Percentiles rank a stretch among this genome's conserved stretches.
Conservation (phyloP, 2,113 vertebrate genomes). For the Todiramphus chloris region DNA sequence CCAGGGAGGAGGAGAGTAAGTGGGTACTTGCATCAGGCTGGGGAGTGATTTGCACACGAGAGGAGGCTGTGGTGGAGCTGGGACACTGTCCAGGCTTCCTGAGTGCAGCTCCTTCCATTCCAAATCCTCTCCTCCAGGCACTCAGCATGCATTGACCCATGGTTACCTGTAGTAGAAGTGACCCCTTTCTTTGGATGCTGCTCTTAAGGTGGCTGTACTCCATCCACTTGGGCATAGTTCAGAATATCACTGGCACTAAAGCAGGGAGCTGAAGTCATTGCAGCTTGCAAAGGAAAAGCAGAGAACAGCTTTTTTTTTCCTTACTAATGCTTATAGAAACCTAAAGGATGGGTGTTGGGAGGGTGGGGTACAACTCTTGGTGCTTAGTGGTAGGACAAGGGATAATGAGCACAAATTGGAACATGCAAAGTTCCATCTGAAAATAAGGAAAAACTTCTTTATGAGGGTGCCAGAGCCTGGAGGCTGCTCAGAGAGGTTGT, state of each 20-base stretch:
- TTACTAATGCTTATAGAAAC: neutral
- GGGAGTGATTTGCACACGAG: neutral
- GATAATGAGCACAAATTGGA: no score
- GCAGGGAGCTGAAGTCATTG: neutral
- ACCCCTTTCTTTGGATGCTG: neutral
- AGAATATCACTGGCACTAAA: neutral
- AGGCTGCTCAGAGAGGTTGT: neutral
- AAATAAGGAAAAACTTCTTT: neutral
- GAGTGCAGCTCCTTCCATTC: neutral
- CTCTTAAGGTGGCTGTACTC: neutral
- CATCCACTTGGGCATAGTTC: neutral
- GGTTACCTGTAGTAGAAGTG: neutral
- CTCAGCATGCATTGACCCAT: neutral
- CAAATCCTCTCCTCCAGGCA: neutral
- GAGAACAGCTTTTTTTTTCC: fast-evolving
- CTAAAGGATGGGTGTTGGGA: neutral
- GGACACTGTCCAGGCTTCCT: fast-evolving
- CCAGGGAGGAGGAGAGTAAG: neutral
- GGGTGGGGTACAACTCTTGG: neutral
- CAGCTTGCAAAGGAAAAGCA: neutral
- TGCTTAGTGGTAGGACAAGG: no score
- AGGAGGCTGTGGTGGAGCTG: neutral
- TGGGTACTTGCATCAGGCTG: neutral
- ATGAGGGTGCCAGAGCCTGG: neutral
- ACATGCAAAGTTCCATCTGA: neutral